Percentiles rank a stretch among this genome's conserved stretches.
These are phyloP conservation scores for Karalla daura DNA, from an alignment of 2,797 vertebrate species.

Conservation along the genomic window DNA sequence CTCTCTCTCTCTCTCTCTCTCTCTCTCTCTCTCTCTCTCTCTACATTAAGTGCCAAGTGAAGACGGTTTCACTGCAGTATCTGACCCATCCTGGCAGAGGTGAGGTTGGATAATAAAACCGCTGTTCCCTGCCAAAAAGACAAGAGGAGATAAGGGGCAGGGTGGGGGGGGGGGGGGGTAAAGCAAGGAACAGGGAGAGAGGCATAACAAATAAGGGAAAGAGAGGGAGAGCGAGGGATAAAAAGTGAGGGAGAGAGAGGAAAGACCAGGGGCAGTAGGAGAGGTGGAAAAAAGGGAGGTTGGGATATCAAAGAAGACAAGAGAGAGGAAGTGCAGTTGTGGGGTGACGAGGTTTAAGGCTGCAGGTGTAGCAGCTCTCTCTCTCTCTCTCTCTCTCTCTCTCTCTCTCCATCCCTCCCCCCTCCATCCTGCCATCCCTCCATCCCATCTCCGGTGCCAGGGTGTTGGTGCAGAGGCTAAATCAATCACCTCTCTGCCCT, in stretches of 20 bases:
- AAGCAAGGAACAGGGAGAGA: slow-evolving; percentile 28
- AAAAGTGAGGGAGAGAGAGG: slow-evolving; percentile 1
- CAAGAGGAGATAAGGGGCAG: slow-evolving; percentile 39
- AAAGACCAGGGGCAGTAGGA: neutral
- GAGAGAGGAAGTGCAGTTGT: neutral
- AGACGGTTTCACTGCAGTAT: slow-evolving; percentile 64
- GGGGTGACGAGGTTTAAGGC: slow-evolving; percentile 18
- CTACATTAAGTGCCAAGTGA: slow-evolving; percentile 50
- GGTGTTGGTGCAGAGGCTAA: slow-evolving; percentile 59
- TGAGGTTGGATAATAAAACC: slow-evolving; percentile 65
- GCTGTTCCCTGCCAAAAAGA: slow-evolving; percentile 66
- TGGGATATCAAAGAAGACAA: neutral
- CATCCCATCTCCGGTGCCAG: slow-evolving; percentile 38
- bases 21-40: slow-evolving; percentile 19
- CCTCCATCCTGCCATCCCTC: slow-evolving; percentile 20
- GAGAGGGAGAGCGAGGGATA: slow-evolving; percentile 8
- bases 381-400: slow-evolving; percentile 12
- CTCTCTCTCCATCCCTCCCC: too few species aligned
- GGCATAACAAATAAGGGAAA: slow-evolving; percentile 33
- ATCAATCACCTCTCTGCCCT: slow-evolving; percentile 57
- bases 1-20: slow-evolving; percentile 15
- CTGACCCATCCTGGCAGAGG: slow-evolving; percentile 71
- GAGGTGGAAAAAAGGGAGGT: neutral
- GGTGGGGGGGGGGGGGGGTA: slow-evolving; percentile 26
- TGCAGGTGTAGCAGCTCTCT: slow-evolving; percentile 23